Base-by-base conservation (phyloP, 2,888 invertebrate species). In the Diarsia dahlii region DNA sequence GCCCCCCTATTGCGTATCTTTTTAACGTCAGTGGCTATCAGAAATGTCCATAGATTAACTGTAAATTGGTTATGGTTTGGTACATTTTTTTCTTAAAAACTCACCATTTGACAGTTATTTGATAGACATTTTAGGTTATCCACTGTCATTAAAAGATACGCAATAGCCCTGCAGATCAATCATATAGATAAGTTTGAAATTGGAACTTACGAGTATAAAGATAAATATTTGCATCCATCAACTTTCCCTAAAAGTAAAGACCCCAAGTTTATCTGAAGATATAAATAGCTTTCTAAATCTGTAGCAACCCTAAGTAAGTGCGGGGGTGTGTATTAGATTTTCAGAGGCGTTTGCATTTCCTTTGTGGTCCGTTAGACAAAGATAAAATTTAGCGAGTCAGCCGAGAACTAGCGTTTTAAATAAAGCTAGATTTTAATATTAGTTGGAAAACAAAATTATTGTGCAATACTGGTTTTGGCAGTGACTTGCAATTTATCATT, bases 321-420 rank as follows among this genome's bases (percentile, higher is more conserved):
- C 73, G 12, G 20, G 62, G 62, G 68, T 75, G 76, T 77, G 20
- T 63, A 68, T 65, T 64, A 48, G 64, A 68, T 76, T 82, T 84
- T 79, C 34, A 52, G 28, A 81, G 66, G 69, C 46, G 77, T 77
- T 81, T 75, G 71, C 73, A 76, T 78, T 74, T 79, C 75, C 67
- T 81, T 85, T 81, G 81, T 76, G 52, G 28, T 15, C 20, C 63
- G 64, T 69, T 72, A 20, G 68, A 71, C 63, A 28, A 65, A 34
- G 45, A 63, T 6, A 67, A 78, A 74, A 84, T 77, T 66, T 20
- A 65, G 64, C n/a, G 34, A 64, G 60, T 23, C 23, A 23, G 63
- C 28, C 65, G 60, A 64, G 72, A 67, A 67, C 58, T 58, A n/a
- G 46, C 52, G 39, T 69, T 66, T 71, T 54, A 48, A 71, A 62